These are phyloP conservation scores for Pelusios castaneus DNA, from an alignment of 2,113 vertebrate species.

Conservation along the genomic window DNA sequence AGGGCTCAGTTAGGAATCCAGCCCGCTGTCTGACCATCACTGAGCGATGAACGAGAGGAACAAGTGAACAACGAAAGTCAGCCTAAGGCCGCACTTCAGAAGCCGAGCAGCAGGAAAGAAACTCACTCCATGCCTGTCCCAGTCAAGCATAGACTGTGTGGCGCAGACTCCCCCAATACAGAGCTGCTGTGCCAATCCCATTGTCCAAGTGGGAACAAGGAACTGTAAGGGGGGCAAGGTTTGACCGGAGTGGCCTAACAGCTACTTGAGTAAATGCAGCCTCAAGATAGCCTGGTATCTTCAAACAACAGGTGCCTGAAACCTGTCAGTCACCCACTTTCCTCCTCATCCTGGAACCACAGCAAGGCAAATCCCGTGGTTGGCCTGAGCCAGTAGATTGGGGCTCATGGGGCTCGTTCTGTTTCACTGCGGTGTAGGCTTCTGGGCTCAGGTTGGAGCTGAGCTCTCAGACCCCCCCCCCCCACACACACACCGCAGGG, in stretches of 20 bases:
- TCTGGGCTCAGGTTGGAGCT: no score
- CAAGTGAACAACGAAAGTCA: no score
- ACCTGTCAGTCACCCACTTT: neutral
- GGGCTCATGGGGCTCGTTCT: neutral
- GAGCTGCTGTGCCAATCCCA: neutral
- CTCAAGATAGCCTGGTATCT: neutral
- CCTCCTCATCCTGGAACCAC: neutral
- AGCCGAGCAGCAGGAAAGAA: neutral
- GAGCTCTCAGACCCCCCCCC: no score
- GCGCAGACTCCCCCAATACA: neutral
- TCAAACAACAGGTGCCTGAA: fast-evolving
- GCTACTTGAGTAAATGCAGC: neutral
- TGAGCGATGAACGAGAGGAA: neutral
- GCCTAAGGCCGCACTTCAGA: no score
- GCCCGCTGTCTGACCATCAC: no score
- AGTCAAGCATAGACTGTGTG: neutral
- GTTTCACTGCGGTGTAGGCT: neutral
- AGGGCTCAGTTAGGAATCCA: neutral
- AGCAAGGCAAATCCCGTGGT: no score
- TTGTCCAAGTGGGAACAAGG: no score
- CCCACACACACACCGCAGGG: no score
- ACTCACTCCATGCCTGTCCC: neutral
- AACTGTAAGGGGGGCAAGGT: neutral
- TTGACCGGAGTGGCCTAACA: neutral
- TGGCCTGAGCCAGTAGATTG: neutral